Evolutionary conservation across 2,113 vertebrate species (phyloP).

Genomic region (Philantomba maxwellii): DNA sequence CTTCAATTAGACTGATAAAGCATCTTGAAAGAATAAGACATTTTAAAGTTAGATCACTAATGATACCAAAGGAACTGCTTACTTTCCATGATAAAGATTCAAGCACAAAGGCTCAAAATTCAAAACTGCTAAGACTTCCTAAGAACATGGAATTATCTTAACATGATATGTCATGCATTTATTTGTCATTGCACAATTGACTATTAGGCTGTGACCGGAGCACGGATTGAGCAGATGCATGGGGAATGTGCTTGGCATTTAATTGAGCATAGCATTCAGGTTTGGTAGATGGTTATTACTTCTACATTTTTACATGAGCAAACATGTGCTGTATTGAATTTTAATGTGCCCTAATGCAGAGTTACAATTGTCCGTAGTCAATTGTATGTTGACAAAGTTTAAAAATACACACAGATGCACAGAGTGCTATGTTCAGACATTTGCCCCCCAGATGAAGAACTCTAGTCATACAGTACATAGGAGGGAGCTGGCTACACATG

Average conservation of each 20-base stretch:
- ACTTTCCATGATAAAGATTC: not conserved
- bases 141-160: not conserved
- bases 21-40: not conserved
- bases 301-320: constrained; percentile 22
- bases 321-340: constrained; percentile 18
- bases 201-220: not conserved
- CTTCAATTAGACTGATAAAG: not conserved
- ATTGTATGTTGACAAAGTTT: not conserved
- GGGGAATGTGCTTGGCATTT: constrained; percentile 26
- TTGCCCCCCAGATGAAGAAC: not conserved
- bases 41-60: not conserved
- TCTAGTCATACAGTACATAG: too few species aligned
- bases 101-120: not conserved
- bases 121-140: not conserved
- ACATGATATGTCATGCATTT: not conserved
- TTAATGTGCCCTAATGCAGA: constrained; percentile 9
- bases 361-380: not conserved
- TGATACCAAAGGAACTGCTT: not conserved
- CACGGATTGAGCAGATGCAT: not conserved
- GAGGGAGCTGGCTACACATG: not conserved
- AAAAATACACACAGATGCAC: not conserved
- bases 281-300: constrained; percentile 14
- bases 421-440: not conserved
- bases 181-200: not conserved
- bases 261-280: not conserved